Evolutionary conservation across 2,113 vertebrate genomes (phyloP), one percentile per base, ranked within the genome.

Genomic region (Gila orcuttii): DNA sequence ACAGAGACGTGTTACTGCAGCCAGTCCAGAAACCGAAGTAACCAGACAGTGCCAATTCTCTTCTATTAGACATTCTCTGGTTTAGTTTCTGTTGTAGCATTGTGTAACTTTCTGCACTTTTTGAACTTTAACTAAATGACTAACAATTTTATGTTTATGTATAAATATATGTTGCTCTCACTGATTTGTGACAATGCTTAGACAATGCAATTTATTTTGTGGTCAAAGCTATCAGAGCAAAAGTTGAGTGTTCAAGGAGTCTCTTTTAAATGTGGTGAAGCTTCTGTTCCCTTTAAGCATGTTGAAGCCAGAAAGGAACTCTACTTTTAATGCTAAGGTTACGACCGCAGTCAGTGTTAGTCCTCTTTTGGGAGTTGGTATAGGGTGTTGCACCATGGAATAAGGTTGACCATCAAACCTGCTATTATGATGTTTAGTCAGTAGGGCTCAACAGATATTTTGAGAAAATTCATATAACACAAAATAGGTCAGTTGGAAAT

Each of bases 401-500:
- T 86, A 71, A 47, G 79, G 87, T 74, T 90, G 85, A 91, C 82
- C 80, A 64, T 69, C 31, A 88, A 86, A 55, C 88, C 89, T 91
- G 88, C 93, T 92, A 93, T 94, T 92, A 94, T 79, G 88, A 91
- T 88, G 86, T 90, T 87, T 81, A 87, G 85, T 90, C 86, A 85
- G 78, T 59, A 77, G 76, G 84, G 90, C 90, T 89, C 90, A 91
- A 90, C 87, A 83, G 87, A 92, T 90, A 85, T 87, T 90, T 80
- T 21, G 86, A 89, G 88, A 86, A 86, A 89, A 89, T 88, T 84
- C 88, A 77, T 83, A 91, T 89, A 81, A 74, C 87, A 90, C 92
- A 93, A 93, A 86, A 85, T 92, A 91, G 93, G 92, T 92, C 92
- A 92, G 92, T 87, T 93, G 93, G 92, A 94, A 94, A 94, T 91